Conservation (phyloP, 2,113 vertebrate genomes). For the Butorides virescens region DNA sequence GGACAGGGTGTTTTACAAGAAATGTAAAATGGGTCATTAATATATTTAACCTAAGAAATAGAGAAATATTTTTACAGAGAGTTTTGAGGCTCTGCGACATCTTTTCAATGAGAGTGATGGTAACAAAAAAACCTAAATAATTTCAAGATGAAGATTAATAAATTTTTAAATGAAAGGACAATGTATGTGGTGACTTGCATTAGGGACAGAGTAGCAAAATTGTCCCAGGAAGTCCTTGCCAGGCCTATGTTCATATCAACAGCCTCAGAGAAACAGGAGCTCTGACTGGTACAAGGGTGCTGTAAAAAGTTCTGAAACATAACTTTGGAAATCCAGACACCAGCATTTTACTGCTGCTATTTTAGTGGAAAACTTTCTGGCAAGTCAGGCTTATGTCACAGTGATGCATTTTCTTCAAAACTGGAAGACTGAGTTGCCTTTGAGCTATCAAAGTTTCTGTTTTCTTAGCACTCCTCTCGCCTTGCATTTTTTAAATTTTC, state of each 20-base stretch:
- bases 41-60: not conserved
- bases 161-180: not conserved
- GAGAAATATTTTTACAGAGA: not conserved
- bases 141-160: not conserved
- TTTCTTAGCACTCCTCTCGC: not conserved
- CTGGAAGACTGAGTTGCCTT: not conserved
- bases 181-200: not conserved
- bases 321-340: not conserved
- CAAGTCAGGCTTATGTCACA: not conserved
- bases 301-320: not conserved
- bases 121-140: not conserved
- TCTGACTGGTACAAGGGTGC: not conserved
- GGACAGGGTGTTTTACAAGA: not conserved
- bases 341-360: not conserved
- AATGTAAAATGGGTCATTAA: not conserved
- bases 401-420: not conserved
- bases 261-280: not conserved
- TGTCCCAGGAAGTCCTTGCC: not conserved
- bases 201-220: not conserved
- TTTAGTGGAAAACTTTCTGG: not conserved
- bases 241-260: fast-evolving
- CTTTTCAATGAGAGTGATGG: not conserved
- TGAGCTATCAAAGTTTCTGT: not conserved
- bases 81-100: not conserved
- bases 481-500: not conserved